phyloP scores from a whole-genome alignment of 2,113 vertebrate species.

The Pseudopipra pipra region DNA sequence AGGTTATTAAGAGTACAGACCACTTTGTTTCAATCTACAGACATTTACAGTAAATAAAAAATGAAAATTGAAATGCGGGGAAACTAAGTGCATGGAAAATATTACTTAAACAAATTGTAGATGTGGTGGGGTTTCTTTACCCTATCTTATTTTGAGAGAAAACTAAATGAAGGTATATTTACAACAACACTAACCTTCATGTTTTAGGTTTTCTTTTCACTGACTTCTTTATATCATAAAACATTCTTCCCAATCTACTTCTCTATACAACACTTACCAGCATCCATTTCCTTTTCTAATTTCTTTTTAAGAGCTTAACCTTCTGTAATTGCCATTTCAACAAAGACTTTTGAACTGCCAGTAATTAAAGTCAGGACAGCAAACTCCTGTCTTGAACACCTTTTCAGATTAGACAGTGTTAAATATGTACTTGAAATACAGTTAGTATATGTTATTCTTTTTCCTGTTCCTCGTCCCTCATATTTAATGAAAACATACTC shows the following conservation, averaged over 20 bases:
- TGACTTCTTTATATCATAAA: not conserved
- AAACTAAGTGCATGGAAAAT: not conserved
- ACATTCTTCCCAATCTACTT: not conserved
- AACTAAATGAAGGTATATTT: not conserved
- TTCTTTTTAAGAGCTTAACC: not conserved
- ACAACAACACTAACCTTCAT: not conserved
- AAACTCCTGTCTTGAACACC: not conserved
- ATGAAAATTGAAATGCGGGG: not conserved
- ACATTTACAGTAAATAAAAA: not conserved
- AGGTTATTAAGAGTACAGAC: not conserved
- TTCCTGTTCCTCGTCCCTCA: rapidly evolving
- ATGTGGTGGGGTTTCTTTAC: rapidly evolving
- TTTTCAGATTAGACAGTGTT: not conserved
- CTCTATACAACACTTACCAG: not conserved
- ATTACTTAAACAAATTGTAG: not conserved
- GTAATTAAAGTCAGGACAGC: not conserved
- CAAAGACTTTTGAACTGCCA: not conserved
- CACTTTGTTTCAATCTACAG: not conserved
- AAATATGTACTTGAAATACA: not conserved
- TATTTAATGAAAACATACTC: not conserved
- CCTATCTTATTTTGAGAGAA: not conserved
- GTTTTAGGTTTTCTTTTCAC: not conserved
- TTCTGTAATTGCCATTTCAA: not conserved
- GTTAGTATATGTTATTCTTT: not conserved
- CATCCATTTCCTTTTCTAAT: rapidly evolving